Percentiles rank a stretch among this genome's conserved stretches.
Conservation (phyloP, 2,888 invertebrate genomes). For the Osedax fenrisi region DNA sequence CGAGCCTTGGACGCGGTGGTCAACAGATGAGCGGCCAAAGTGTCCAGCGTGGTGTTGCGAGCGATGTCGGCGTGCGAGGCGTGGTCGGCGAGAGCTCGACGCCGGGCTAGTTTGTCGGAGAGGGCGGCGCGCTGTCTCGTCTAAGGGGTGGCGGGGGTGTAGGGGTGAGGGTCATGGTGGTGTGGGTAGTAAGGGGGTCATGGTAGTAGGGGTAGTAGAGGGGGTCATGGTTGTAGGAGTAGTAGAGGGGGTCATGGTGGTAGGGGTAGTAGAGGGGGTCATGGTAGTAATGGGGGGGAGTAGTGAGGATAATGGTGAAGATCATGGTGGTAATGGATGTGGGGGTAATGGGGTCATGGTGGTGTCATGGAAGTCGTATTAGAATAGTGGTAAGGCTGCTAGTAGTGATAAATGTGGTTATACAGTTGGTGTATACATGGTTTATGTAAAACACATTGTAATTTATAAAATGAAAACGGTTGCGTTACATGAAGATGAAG, state of each 20-base stretch:
- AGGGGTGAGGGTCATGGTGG: not conserved
- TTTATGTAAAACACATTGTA: too few relatives aligned
- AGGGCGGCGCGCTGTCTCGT: slow-evolving; percentile 42
- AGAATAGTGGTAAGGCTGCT: too few relatives aligned
- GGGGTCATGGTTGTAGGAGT: not conserved
- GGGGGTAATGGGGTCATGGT: too few relatives aligned
- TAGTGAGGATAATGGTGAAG: too few relatives aligned
- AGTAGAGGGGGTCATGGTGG: not conserved
- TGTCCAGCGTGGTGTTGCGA: not conserved
- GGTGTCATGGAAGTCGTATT: too few relatives aligned
- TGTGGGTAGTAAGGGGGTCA: too few relatives aligned
- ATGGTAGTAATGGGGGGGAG: too few relatives aligned
- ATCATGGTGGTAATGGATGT: too few relatives aligned
- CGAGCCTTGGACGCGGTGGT: not conserved
- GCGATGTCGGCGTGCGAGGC: not conserved
- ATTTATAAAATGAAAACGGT: too few relatives aligned
- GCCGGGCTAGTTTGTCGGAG: slow-evolving; percentile 45
- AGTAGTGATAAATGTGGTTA: too few relatives aligned
- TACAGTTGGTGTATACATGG: too few relatives aligned
- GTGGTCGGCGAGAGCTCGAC: slow-evolving; percentile 39
- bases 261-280: not conserved
- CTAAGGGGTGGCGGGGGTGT: not conserved
- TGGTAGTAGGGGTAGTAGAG: too few relatives aligned
- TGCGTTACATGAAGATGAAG: not conserved
- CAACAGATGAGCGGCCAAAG: not conserved